phyloP scores from a whole-genome alignment of 2,113 vertebrate species.

The Siphamia tubifer region DNA sequence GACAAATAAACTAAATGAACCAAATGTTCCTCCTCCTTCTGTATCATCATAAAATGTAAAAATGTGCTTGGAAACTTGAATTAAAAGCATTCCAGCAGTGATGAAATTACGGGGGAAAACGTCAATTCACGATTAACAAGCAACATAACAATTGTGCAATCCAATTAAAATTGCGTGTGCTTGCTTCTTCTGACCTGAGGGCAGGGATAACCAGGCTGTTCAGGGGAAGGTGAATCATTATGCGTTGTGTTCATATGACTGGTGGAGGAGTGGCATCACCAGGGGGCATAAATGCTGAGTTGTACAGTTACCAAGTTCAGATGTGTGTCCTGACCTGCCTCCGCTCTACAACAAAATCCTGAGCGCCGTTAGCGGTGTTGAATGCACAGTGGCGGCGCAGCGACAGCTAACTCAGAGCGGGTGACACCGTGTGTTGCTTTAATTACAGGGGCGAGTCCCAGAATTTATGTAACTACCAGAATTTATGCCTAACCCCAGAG shows the following conservation, averaged over 20 bases:
- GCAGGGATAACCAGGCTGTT: constrained; percentile 35
- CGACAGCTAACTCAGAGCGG: not conserved
- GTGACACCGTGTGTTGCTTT: constrained; percentile 19
- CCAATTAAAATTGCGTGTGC: not conserved
- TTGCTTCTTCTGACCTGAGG: not conserved
- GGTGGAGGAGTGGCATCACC: constrained; percentile 43
- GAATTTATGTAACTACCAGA: constrained; percentile 43
- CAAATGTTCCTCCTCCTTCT: no score
- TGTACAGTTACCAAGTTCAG: constrained; percentile 39
- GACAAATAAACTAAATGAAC: no score
- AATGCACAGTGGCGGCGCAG: not conserved
- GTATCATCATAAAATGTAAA: no score
- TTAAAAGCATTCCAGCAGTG: not conserved
- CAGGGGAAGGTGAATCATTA: constrained; percentile 50
- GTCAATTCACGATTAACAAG: not conserved
- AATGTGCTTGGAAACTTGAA: not conserved
- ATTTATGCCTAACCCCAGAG: constrained; percentile 26
- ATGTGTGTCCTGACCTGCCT: constrained; percentile 65
- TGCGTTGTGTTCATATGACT: constrained; percentile 16
- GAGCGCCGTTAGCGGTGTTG: not conserved
- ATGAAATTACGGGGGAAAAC: not conserved
- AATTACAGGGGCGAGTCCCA: constrained; percentile 41
- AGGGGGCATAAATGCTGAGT: constrained; percentile 25
- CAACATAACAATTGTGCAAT: not conserved
- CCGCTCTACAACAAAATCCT: not conserved